Base-by-base conservation (phyloP, 2,113 vertebrate species). In the Arvicanthis niloticus region DNA sequence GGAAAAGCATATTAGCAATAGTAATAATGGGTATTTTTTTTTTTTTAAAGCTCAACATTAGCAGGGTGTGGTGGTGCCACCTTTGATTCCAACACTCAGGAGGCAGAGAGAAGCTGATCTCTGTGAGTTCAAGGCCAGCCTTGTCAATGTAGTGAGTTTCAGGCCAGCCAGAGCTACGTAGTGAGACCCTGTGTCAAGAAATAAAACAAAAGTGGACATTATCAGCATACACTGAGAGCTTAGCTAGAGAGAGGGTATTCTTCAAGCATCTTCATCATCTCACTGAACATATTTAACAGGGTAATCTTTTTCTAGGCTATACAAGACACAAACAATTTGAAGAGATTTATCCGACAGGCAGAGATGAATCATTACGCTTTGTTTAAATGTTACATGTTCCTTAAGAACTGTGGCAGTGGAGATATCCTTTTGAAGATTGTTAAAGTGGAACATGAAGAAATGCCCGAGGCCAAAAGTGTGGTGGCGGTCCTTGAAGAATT, bases 321-420 rank as follows among this genome's bases (percentile, higher is more conserved):
- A 92, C 99, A 99, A 98, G 99, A 99, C 97, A 99, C 99, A 98
- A 99, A 99, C 99, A 99, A 99, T 98, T 98, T 99, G 98, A 99
- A 99, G 98, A 99, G 99, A 67, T 99, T 99, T 81, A 99, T 99
- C 98, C 99, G 99, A 0, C 99, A 99, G 98, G 99, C 99, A 0
- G 99, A 99, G 98, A 99, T 99, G 99, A 99, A 99, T 98, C 99
- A 99, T 98, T 99, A 99, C 0, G 99, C 99, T 72, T 96, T 99
- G 97, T 99, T 99, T 98, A 99, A 99, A 97, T 99, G 99, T 98
- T 99, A 98, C 96, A 98, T 99, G 97, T 99, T 99, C 98, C 99
- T 99, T 26, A 99, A 99, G 98, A 99, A 99, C 98, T 99, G 99
- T 56, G 99, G 99, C 75, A 99, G 99, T 6, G 99, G 99, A 0